These are phyloP conservation scores for Platysteira castanea DNA, from an alignment of 2,113 vertebrate species.

Conservation along the genomic window DNA sequence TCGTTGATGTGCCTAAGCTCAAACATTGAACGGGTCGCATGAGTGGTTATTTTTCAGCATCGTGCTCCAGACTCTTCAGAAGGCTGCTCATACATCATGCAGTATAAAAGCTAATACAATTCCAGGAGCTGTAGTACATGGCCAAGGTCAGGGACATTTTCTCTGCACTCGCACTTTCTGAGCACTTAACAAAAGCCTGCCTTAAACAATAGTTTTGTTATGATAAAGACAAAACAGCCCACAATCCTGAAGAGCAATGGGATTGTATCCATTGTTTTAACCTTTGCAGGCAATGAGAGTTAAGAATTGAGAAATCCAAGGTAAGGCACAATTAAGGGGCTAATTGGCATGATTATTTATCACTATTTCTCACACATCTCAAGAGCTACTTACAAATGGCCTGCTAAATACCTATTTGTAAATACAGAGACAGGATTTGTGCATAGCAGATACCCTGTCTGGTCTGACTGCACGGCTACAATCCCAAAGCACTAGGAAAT, in stretches of 20 bases:
- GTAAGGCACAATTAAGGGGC: neutral
- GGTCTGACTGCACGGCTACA: neutral
- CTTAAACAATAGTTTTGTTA: slow-evolving; percentile 39
- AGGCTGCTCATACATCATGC: slow-evolving; percentile 42
- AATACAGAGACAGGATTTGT: neutral
- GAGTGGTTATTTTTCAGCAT: neutral
- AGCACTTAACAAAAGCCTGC: slow-evolving; percentile 50
- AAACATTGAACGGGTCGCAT: neutral
- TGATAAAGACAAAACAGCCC: neutral
- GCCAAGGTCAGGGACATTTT: slow-evolving; percentile 44
- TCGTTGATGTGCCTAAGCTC: neutral
- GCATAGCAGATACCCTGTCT: neutral
- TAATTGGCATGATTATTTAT: neutral
- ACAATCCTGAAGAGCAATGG: neutral
- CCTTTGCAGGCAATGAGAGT: neutral
- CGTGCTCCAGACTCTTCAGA: neutral
- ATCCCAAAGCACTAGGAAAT: neutral
- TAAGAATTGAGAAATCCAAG: neutral
- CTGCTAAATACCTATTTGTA: neutral
- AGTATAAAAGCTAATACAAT: slow-evolving; percentile 28
- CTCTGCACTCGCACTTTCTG: neutral
- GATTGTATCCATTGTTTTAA: neutral
- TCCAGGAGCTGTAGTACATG: slow-evolving; percentile 24
- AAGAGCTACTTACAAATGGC: neutral
- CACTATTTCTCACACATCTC: neutral